These are phyloP conservation scores for Peromyscus attwateri DNA, from an alignment of 2,797 vertebrate species.

Conservation along the genomic window DNA sequence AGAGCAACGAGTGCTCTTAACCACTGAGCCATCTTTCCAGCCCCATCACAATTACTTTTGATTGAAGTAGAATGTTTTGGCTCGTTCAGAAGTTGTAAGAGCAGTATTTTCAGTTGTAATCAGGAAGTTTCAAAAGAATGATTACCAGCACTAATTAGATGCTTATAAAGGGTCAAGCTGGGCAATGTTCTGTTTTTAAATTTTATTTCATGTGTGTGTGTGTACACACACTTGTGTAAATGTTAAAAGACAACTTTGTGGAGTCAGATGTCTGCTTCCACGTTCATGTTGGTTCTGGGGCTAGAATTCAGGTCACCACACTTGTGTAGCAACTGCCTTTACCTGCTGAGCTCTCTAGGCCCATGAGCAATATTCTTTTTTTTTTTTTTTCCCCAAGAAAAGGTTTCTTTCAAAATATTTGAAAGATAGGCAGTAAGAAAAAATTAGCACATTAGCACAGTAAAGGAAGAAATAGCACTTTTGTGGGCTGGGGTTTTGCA, in stretches of 20 bases:
- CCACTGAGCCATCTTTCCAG: not conserved
- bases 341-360: not conserved
- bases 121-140: constrained; percentile 7
- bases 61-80: constrained; percentile 23
- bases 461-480: constrained; percentile 40
- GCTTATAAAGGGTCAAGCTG: not conserved
- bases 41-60: not conserved
- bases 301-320: not conserved
- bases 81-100: constrained; percentile 21
- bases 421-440: constrained; percentile 38
- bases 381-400: too few species aligned
- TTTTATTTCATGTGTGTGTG: not conserved
- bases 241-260: not conserved
- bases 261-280: not conserved
- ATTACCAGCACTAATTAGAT: constrained; percentile 35
- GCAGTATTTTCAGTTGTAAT: not conserved
- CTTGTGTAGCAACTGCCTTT: not conserved
- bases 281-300: not conserved
- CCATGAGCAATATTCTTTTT: constrained; percentile 19
- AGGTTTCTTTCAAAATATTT: not conserved
- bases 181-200: not conserved
- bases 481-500: constrained; percentile 5
- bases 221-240: not conserved
- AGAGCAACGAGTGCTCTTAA: not conserved
- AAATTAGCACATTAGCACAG: not conserved